Base-by-base conservation (phyloP, 2,113 vertebrate genomes). In the Theropithecus gelada region DNA sequence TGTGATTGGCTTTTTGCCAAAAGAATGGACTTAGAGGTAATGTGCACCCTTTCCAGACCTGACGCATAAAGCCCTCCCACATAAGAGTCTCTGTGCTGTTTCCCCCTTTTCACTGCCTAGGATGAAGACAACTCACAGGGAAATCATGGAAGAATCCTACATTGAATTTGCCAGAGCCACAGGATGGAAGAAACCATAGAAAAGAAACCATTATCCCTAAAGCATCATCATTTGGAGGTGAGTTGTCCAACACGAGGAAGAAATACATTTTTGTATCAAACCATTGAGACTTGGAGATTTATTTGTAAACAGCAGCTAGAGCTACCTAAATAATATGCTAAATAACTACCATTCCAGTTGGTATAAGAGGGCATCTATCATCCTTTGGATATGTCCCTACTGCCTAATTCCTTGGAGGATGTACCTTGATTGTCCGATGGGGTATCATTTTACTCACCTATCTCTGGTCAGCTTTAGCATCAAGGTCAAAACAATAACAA, bases 401-500 rank as follows among this genome's bases (percentile, higher is more conserved):
- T 8, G 1, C 1, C 16, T 72, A 50, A 52, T 84, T 95, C 73
- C 85, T 55, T 75, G 25, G 35, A 88, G 20, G 50, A 66, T 48
- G 22, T 14, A 61, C 7, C 0, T 32, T 76, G 35, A 89, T 83
- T 93, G 4, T 86, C 17, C 66, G 9, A 92, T 50, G 40, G 66
- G 48, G 64, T 72, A 48, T 90, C 59, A 73, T 75, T 97, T 95
- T 70, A 70, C 25, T 97, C 14, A 94, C 22, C 35, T 80, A 30
- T 81, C n/a, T 85, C 48, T 94, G 64, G 30, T 45, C 32, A 94
- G 57, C 30, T 40, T 78, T 59, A 87, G n/a, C 22, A 82, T 59
- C 61, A 76, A 92, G 18, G 57, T 30, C 52, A 86, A 88, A 85
- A 61, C 43, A 1, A 61, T 80, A 75, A 93, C 30, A 93, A 95